Evolutionary conservation across 2,888 invertebrate genomes (phyloP).

Genomic region (Drosophila subsilvestris): DNA sequence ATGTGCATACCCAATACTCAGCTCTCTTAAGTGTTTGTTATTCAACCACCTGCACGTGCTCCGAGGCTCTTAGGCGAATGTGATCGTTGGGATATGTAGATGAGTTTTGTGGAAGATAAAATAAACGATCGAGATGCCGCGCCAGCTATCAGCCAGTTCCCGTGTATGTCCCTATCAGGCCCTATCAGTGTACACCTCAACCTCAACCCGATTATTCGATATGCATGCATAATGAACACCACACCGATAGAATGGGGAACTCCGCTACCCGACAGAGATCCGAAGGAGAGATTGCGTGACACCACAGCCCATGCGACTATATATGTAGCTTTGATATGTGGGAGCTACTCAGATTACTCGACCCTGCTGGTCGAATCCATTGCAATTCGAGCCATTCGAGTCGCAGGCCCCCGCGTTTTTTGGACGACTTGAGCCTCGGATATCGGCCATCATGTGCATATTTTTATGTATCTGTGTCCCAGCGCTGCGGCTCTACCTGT

Average conservation of each 20-base stretch:
- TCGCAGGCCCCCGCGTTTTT: constrained; percentile 30
- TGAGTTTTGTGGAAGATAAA: constrained; percentile 25
- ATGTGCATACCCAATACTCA: not conserved
- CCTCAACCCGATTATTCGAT: constrained; percentile 36
- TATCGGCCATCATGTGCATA: constrained; percentile 69
- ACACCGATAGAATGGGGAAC: not conserved
- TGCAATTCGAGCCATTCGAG: constrained; percentile 38
- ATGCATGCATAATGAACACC: constrained; percentile 23
- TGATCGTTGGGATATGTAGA: constrained; percentile 24
- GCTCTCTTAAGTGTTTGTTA: constrained; percentile 16
- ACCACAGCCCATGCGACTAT: constrained; percentile 23
- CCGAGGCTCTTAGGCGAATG: constrained; percentile 6
- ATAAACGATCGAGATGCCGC: constrained; percentile 38
- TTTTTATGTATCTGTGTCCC: constrained; percentile 55
- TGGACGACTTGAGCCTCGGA: not conserved
- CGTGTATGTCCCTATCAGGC: constrained; percentile 1
- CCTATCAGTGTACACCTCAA: constrained; percentile 22
- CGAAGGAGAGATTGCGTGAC: constrained; percentile 13
- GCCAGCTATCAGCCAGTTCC: constrained; percentile 24
- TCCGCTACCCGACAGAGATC: not conserved
- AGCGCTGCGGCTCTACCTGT: constrained; percentile 24
- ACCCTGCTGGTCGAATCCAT: constrained; percentile 15
- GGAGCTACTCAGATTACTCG: constrained; percentile 28
- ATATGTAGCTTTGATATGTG: not conserved
- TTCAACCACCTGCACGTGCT: constrained; percentile 17